Conservation (phyloP, 2,888 invertebrate species). For the Sarcophaga subvicina region DNA sequence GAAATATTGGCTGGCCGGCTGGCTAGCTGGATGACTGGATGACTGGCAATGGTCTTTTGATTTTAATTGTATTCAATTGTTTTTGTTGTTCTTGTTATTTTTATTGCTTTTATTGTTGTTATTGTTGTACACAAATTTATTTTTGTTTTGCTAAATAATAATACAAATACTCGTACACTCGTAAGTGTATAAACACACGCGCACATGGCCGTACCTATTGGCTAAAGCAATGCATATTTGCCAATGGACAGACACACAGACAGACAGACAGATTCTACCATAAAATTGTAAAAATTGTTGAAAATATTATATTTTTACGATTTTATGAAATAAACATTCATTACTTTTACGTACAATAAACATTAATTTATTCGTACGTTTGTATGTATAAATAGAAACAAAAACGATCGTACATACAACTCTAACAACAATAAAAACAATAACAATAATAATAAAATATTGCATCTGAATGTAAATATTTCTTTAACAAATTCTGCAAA, state of each 20-base stretch:
- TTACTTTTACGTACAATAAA: constrained; percentile 20
- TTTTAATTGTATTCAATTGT: too few species aligned
- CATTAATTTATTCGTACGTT: background rate
- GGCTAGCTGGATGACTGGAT: too few species aligned
- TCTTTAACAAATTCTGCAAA: too few species aligned
- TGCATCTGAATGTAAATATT: too few species aligned
- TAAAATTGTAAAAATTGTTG: constrained; percentile 62
- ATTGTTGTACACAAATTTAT: background rate
- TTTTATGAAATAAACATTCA: constrained; percentile 66
- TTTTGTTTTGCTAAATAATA: constrained; percentile 40
- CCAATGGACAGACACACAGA: background rate
- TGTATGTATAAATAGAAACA: background rate
- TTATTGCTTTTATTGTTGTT: background rate
- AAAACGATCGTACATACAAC: background rate
- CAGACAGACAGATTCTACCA: constrained; percentile 18
- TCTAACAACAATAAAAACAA: background rate
- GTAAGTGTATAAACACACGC: background rate
- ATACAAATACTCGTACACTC: background rate
- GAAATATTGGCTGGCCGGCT: background rate
- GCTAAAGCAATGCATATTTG: background rate
- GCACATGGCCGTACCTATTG: background rate
- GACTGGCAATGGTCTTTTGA: background rate
- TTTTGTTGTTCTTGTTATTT: background rate
- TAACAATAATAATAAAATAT: too few species aligned
- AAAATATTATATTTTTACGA: constrained; percentile 64